Evolutionary conservation across 2,888 invertebrate species (phyloP).

Genomic region (Erebia aethiops): DNA sequence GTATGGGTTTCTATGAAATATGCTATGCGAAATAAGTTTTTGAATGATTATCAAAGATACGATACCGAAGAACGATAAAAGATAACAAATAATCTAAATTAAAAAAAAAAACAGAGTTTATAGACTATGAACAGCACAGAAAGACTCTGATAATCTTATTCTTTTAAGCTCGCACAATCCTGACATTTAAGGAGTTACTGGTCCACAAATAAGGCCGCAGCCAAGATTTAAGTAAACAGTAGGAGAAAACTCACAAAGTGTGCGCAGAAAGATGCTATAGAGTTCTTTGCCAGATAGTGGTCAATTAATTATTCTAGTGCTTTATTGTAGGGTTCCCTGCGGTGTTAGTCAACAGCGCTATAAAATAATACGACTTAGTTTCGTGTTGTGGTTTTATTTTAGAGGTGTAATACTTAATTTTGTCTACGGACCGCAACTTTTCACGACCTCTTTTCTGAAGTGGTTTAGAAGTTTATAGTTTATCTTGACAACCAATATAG

Average conservation of each 20-base stretch:
- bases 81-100: no score
- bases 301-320: conserved; percentile 13
- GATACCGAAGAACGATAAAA: no score
- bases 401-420: background rate
- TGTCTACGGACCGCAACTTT: background rate
- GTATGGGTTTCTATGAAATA: no score
- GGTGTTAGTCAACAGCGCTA: conserved; percentile 5
- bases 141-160: no score
- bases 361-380: conserved; percentile 9
- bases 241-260: background rate
- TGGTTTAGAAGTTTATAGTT: no score
- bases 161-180: background rate
- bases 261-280: conserved; percentile 7
- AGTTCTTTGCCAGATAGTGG: conserved; percentile 3
- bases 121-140: no score
- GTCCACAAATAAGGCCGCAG: background rate
- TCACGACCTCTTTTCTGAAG: background rate
- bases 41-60: no score
- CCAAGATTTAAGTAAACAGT: background rate
- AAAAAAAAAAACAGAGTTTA: no score
- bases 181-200: background rate
- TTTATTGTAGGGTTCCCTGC: conserved; percentile 11
- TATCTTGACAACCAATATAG: no score
- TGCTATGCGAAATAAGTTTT: no score
- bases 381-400: background rate